phyloP scores from a whole-genome alignment of 53 echinoderm and acorn worm genomes.

The Zoroaster sp. region DNA sequence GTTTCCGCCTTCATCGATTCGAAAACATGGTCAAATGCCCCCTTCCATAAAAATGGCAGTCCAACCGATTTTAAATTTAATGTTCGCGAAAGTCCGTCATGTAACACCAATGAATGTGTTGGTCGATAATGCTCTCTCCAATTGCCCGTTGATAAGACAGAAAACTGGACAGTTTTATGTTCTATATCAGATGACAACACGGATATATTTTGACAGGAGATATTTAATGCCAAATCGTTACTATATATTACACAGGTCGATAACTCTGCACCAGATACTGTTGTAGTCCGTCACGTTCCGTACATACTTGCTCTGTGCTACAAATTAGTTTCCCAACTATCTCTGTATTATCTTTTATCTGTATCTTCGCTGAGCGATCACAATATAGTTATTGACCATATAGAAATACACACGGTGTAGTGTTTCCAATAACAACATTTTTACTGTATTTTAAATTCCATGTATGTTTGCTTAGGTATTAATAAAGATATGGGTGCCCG shows the following conservation, averaged over 20 bases:
- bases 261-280: neutral
- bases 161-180: too few relatives aligned
- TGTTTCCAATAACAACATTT: conserved; percentile 14
- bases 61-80: too few relatives aligned
- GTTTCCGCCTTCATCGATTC: too few relatives aligned
- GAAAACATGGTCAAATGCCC: too few relatives aligned
- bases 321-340: neutral
- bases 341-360: neutral
- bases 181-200: neutral
- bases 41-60: too few relatives aligned
- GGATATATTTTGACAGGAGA: neutral
- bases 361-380: neutral
- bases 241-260: neutral
- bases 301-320: neutral
- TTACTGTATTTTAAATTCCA: neutral
- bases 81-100: too few relatives aligned
- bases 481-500: neutral
- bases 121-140: too few relatives aligned
- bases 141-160: neutral
- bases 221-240: conserved; percentile 23
- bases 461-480: neutral
- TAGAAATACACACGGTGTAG: neutral
- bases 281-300: neutral
- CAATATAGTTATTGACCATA: neutral
- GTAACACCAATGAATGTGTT: too few relatives aligned